Percentiles rank a stretch among this genome's conserved stretches.
These are phyloP conservation scores for Zaprionus ornatus DNA, from an alignment of 1,140 invertebrate species.

Conservation along the genomic window DNA sequence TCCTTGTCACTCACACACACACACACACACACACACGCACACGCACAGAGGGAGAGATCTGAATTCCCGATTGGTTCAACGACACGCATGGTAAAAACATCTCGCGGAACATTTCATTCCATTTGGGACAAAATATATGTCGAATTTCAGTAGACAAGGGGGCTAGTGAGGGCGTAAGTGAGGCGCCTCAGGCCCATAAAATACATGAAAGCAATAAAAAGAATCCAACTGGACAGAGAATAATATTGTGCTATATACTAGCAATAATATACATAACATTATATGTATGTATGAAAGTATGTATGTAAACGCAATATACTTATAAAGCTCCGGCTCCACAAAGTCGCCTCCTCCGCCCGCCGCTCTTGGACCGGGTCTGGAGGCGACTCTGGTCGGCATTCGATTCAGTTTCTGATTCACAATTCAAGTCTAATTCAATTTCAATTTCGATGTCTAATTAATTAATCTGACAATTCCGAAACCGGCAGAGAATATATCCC, in stretches of 20 bases:
- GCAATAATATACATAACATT: conserved; percentile 12
- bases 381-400: conserved; percentile 32
- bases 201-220: conserved; percentile 63
- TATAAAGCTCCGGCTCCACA: not conserved
- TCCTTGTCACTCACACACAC: conserved; percentile 30
- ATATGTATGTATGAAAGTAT: not conserved
- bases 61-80: conserved; percentile 52
- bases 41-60: not conserved
- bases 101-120: conserved; percentile 38
- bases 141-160: conserved; percentile 50
- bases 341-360: not conserved
- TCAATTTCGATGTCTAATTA: conserved; percentile 56
- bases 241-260: conserved; percentile 5
- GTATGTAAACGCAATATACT: not conserved
- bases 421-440: conserved; percentile 46
- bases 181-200: conserved; percentile 61
- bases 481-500: conserved; percentile 52
- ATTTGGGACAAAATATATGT: conserved; percentile 34
- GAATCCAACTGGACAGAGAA: conserved; percentile 45
- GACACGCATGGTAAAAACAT: conserved; percentile 47
- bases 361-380: conserved; percentile 1
- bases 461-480: conserved; percentile 40
- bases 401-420: conserved; percentile 46
- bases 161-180: conserved; percentile 15
- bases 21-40: conserved; percentile 11